Conservation (phyloP, 64 coral and sea anemone species). For the Porites lutea region DNA sequence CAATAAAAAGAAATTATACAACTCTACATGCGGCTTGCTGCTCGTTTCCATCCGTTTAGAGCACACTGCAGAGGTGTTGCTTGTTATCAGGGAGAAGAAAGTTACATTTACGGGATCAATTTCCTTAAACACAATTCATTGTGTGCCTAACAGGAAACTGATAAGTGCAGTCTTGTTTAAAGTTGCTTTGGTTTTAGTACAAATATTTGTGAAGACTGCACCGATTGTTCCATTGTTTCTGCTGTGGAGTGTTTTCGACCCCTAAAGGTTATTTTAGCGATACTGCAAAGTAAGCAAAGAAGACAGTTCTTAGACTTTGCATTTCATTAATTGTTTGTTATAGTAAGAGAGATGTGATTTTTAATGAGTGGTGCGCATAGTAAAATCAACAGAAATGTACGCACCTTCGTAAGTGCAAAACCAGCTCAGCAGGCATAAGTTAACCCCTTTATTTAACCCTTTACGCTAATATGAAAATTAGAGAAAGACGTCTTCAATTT, state of each 20-base stretch:
- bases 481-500: too few species aligned
- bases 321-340: not conserved
- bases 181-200: not conserved
- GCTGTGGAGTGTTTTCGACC: not conserved
- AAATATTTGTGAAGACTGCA: conserved; percentile 3
- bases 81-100: too few species aligned
- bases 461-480: too few species aligned
- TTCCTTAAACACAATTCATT: not conserved
- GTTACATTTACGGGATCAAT: not conserved
- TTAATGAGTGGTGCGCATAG: not conserved
- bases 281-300: conserved; percentile 9
- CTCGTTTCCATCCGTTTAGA: too few species aligned
- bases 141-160: not conserved
- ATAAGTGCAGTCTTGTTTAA: not conserved
- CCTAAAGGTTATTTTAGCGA: not conserved
- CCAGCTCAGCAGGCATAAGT: too few species aligned
- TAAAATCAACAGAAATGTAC: not conserved
- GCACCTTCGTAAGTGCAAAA: not conserved
- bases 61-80: too few species aligned
- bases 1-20: too few species aligned
- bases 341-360: not conserved
- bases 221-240: not conserved
- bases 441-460: too few species aligned
- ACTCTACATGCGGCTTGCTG: too few species aligned
- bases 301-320: not conserved